Evolutionary conservation across 2,113 vertebrate genomes (phyloP).

Genomic region (Bubo scandiacus): DNA sequence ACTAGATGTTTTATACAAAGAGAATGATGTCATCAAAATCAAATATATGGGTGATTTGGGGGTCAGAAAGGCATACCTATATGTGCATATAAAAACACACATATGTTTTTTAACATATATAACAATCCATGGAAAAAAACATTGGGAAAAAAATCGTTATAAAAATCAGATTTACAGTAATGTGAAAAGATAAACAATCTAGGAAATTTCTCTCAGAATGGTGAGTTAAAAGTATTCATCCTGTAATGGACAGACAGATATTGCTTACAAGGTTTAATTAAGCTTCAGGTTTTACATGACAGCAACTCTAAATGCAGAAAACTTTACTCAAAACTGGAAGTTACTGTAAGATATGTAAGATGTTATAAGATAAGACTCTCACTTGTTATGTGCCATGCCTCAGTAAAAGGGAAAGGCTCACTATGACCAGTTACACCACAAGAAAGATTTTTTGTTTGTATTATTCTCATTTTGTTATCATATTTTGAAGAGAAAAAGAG

Average conservation of each 20-base stretch:
- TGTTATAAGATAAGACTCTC: background rate
- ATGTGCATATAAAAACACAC: background rate
- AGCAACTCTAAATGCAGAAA: background rate
- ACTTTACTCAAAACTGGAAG: background rate
- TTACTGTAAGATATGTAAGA: background rate
- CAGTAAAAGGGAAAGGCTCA: background rate
- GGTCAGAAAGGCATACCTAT: rapidly evolving
- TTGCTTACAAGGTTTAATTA: background rate
- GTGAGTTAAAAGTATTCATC: background rate
- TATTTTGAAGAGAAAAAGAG: background rate
- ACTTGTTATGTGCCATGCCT: background rate
- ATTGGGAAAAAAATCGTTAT: background rate
- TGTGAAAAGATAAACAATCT: background rate
- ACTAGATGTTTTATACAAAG: background rate
- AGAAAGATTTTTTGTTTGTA: background rate
- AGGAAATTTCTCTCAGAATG: background rate
- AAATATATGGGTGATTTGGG: background rate
- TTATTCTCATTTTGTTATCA: background rate
- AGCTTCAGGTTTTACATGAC: background rate
- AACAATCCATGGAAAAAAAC: background rate
- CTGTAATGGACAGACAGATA: background rate
- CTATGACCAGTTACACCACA: background rate
- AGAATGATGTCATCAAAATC: background rate
- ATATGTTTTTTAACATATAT: background rate
- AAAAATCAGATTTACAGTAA: background rate